Evolutionary conservation across 2,797 vertebrate species (phyloP).

Genomic region (Otus scops): DNA sequence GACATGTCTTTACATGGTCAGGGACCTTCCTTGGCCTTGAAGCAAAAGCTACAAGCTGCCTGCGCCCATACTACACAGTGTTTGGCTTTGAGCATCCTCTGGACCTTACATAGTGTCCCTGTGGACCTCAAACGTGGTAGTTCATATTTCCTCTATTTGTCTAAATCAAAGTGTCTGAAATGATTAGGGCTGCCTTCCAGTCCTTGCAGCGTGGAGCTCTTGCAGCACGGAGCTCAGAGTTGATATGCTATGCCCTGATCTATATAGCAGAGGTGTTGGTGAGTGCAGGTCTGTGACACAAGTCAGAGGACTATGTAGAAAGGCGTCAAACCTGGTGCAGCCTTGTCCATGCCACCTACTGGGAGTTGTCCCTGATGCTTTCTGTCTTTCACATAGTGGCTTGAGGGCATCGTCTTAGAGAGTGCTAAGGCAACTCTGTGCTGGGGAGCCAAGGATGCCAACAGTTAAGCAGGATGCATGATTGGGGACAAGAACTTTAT

Average conservation of each 20-base stretch:
- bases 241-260: background rate
- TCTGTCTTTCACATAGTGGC: background rate
- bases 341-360: background rate
- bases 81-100: background rate
- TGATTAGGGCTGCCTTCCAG: background rate
- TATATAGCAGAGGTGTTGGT: background rate
- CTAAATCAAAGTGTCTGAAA: background rate
- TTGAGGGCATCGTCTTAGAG: background rate
- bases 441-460: background rate
- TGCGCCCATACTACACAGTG: accelerated
- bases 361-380: background rate
- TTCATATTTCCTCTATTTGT: background rate
- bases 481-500: background rate
- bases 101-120: background rate
- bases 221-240: background rate
- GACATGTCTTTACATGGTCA: background rate
- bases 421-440: background rate
- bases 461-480: background rate
- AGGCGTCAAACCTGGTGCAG: background rate
- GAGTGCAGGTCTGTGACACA: background rate
- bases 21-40: background rate
- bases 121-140: background rate
- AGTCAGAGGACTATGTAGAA: background rate
- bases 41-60: background rate
- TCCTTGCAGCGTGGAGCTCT: background rate